Evolutionary conservation across 2,888 invertebrate species (phyloP).

Genomic region (Ectobius pallidus): DNA sequence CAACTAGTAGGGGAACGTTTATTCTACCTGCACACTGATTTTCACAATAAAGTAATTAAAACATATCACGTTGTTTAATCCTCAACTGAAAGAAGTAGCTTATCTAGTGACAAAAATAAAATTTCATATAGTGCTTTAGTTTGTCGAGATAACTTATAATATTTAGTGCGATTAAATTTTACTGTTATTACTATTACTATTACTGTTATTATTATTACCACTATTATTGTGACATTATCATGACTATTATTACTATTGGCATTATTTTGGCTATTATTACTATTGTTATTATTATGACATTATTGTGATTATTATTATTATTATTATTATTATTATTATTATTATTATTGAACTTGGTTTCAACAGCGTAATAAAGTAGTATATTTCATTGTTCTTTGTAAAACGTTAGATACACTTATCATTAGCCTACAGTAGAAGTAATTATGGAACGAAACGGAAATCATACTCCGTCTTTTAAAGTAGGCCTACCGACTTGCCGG

Average conservation of each 20-base stretch:
- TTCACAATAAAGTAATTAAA: too few relatives aligned
- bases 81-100: not conserved
- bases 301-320: too few relatives aligned
- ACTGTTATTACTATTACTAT: not conserved
- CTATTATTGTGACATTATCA: not conserved
- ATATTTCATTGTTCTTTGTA: too few relatives aligned
- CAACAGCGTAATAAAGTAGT: not conserved
- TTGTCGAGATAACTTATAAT: not conserved
- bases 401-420: too few relatives aligned
- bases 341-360: not conserved
- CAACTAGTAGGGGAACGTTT: not conserved
- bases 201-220: not conserved
- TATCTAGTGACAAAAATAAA: not conserved
- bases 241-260: not conserved
- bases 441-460: too few relatives aligned
- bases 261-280: not conserved
- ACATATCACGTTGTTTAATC: too few relatives aligned
- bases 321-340: not conserved
- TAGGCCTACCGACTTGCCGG: too few relatives aligned
- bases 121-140: not conserved
- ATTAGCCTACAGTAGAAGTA: too few relatives aligned
- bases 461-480: too few relatives aligned
- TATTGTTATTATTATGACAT: not conserved
- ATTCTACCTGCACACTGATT: too few relatives aligned
- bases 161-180: not conserved